Conservation (phyloP, 23 tunicate genomes). For the Ascidia mentula region DNA sequence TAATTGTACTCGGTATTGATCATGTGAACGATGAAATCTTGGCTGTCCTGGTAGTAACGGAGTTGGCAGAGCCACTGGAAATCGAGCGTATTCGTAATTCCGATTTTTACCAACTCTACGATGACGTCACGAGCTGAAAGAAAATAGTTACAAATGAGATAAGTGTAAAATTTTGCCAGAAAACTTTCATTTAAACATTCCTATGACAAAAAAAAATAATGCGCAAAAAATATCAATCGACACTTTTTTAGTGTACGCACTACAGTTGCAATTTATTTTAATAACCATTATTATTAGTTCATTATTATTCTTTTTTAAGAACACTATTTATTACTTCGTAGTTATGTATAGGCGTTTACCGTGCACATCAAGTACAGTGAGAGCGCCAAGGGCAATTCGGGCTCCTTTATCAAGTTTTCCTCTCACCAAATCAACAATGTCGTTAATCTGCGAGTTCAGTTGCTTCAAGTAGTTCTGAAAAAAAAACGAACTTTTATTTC, state of each 20-base stretch:
- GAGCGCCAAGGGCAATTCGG: conserved; percentile 74
- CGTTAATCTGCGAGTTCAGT: conserved; percentile 84
- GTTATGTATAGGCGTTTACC: no score
- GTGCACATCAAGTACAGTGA: conserved; percentile 92
- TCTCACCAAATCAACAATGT: conserved; percentile 91
- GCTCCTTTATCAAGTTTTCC: conserved; percentile 90
- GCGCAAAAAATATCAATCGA: no score
- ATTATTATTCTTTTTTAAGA: no score
- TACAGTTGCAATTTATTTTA: no score
- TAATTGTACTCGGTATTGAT: conserved; percentile 93
- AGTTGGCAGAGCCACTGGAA: conserved; percentile 93
- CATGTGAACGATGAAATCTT: conserved; percentile 80
- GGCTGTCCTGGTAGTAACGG: conserved; percentile 70
- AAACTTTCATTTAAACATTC: no score
- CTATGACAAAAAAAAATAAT: no score
- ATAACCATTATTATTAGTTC: no score
- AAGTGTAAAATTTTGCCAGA: background rate
- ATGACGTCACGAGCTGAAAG: conserved; percentile 87
- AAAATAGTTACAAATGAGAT: background rate
- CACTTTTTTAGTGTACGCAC: no score
- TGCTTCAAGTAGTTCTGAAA: conserved; percentile 72
- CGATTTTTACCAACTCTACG: conserved; percentile 66
- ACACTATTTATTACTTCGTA: no score
- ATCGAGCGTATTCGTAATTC: conserved; percentile 55
- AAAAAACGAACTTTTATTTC: no score